Evolutionary conservation across 2,888 invertebrate genomes (phyloP).

Genomic region (Scaptomyza reducta): DNA sequence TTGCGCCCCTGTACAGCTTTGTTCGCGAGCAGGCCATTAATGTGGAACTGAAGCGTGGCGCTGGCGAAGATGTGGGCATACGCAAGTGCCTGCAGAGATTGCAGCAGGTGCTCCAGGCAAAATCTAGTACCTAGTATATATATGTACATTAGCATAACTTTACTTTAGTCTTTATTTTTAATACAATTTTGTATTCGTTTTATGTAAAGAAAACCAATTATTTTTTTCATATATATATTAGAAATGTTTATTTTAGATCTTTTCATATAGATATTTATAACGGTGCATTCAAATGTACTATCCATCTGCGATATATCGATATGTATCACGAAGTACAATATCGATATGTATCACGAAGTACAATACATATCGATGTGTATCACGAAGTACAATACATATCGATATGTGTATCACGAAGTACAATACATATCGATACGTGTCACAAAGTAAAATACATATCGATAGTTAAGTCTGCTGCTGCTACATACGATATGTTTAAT

Average conservation of each 20-base stretch:
- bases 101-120: constrained; percentile 45
- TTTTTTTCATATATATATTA: too few species aligned
- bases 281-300: not conserved
- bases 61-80: constrained; percentile 82
- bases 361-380: not conserved
- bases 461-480: not conserved
- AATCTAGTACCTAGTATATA: constrained; percentile 2
- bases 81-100: constrained; percentile 76
- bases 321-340: too few species aligned
- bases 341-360: too few species aligned
- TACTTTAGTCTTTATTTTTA: not conserved
- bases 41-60: constrained; percentile 82
- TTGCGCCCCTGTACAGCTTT: constrained; percentile 74
- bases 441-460: not conserved
- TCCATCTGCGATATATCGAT: not conserved
- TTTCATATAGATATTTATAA: not conserved
- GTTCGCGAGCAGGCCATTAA: constrained; percentile 74
- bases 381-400: not conserved
- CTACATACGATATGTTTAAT: constrained; percentile 12
- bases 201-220: too few species aligned
- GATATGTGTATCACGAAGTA: too few species aligned
- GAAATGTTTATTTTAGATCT: too few species aligned
- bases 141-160: not conserved
- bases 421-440: not conserved
- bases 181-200: not conserved